phyloP scores from a whole-genome alignment of 2,888 invertebrate genomes.

The Nycteola revayana region DNA sequence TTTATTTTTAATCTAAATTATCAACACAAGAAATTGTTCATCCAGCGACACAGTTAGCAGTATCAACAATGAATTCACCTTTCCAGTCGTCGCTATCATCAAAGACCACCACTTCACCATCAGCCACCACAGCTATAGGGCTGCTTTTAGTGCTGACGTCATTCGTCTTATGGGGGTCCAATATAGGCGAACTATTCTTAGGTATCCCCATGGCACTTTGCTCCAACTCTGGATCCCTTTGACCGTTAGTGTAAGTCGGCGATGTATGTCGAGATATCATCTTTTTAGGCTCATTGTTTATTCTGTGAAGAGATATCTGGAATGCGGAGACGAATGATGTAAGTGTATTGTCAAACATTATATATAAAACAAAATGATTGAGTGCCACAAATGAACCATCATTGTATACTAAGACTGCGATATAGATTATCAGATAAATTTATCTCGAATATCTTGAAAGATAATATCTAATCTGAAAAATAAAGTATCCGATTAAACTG shows the following conservation, averaged over 20 bases:
- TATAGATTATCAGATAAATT: too few species aligned
- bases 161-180: conserved; percentile 70
- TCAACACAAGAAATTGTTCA: too few species aligned
- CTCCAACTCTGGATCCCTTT: conserved; percentile 53
- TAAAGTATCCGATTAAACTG: too few species aligned
- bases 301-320: conserved; percentile 74
- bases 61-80: conserved; percentile 56
- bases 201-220: conserved; percentile 67
- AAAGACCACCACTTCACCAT: conserved; percentile 92
- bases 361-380: too few species aligned
- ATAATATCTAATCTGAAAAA: too few species aligned
- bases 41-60: too few species aligned
- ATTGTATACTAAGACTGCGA: too few species aligned
- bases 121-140: conserved; percentile 84
- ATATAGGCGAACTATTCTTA: conserved; percentile 73
- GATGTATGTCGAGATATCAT: conserved; percentile 77
- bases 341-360: too few species aligned
- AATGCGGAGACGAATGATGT: too few species aligned
- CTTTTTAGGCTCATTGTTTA: conserved; percentile 73
- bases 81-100: conserved; percentile 94
- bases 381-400: too few species aligned
- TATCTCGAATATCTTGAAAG: too few species aligned
- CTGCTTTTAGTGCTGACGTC: conserved; percentile 74
- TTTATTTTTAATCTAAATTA: too few species aligned
- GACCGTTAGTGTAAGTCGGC: conserved; percentile 73